Evolutionary conservation across 2,797 vertebrate species (phyloP), one percentile per base, ranked within the genome.

Genomic region (Momotus momota): DNA sequence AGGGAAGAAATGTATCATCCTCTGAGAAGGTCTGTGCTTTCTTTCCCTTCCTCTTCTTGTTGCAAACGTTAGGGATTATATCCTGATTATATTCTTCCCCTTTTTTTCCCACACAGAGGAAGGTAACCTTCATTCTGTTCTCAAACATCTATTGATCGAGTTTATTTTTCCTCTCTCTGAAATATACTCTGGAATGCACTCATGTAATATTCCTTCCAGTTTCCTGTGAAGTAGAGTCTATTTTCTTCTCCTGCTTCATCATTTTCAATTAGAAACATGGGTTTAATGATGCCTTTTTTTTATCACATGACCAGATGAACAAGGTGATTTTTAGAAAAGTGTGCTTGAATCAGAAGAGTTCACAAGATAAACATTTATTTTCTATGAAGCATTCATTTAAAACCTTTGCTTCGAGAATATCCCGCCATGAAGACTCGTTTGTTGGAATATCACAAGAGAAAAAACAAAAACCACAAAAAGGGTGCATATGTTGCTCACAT

Each of bases 351-450:
- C 33, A 90, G 67, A 71, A 64, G 61, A 5, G 3, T 35, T 21
- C 48, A 54, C 21, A 78, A 79, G 46, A 60, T 75, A 60, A 88
- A 89, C 23, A 77, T 45, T 52, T 79, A 62, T 48, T 71, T 74
- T 88, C 49, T 64, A n/a, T 31, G n/a, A 90, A 57, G 45, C 12
- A 62, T 38, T 92, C 31, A 17, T n/a, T 70, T 55, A 80, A 65
- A 95, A 79, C 7, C 27, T 88, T 72, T 83, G 38, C 38, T 74
- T 85, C 41, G 67, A 74, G 52, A 86, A 38, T 49, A 78, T 67
- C 20, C 10, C 35, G 38, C 31, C 17, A 12, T 48, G 11, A 72
- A 80, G 85, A 83, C 26, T 85, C 33, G 35, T 57, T 81, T 88
- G 22, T 46, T 91, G 52, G 40, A 70, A n/a, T 52, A 90, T 38